Evolutionary conservation across 2,797 vertebrate genomes (phyloP).

Genomic region (Phylloscopus collybita): DNA sequence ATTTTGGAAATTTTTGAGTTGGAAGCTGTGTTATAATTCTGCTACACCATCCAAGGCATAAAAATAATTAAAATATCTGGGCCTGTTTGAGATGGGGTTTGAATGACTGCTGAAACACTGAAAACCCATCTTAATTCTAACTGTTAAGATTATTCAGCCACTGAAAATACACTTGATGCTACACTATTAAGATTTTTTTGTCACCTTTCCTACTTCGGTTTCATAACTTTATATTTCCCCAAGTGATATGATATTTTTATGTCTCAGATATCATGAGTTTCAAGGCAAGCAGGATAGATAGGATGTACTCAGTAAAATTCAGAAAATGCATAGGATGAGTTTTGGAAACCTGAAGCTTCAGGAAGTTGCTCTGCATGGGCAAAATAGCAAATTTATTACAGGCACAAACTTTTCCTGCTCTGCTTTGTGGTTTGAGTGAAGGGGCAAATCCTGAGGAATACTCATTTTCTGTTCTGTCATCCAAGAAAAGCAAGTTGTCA

Average conservation of each 20-base stretch:
- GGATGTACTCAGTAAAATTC: neutral
- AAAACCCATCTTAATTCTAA: neutral
- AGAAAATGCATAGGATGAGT: neutral
- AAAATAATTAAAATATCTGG: neutral
- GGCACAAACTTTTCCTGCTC: neutral
- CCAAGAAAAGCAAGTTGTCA: neutral
- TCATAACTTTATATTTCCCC: neutral
- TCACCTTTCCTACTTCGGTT: neutral
- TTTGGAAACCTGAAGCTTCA: neutral
- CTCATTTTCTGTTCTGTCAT: neutral
- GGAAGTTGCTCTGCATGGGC: neutral
- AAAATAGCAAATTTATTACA: neutral
- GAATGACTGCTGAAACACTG: neutral
- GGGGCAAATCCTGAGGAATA: neutral
- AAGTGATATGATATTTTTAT: neutral
- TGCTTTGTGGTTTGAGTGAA: neutral
- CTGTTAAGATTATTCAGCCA: accelerated
- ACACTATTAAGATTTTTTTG: neutral
- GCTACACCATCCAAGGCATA: neutral
- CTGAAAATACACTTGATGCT: neutral
- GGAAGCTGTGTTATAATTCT: neutral
- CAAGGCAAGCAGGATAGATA: neutral
- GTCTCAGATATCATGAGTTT: neutral
- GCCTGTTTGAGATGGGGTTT: neutral
- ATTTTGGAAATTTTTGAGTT: neutral